A percentile compares a stretch with the other conserved stretches of the same genome.
phyloP scores from a whole-genome alignment of 2,113 vertebrate species.

The Columba janthina region DNA sequence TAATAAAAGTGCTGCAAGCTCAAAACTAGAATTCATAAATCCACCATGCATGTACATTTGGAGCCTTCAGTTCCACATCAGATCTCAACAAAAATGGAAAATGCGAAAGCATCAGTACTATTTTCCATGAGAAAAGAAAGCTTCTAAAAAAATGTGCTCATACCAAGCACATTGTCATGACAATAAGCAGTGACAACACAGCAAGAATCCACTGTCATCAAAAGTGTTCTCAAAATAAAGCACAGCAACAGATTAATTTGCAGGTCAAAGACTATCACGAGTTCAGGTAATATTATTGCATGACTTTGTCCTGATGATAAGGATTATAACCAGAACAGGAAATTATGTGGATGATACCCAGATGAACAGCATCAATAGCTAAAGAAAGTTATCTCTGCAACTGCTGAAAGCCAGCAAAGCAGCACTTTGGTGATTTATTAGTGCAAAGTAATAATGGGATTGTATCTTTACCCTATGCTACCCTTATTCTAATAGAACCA shows the following conservation, averaged over 20 bases:
- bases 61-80: slow-evolving; percentile 26
- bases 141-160: background rate
- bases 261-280: background rate
- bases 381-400: background rate
- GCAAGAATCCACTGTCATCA: background rate
- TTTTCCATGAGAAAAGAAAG: background rate
- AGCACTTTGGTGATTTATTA: background rate
- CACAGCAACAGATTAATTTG: background rate
- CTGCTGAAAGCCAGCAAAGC: background rate
- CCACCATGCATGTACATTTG: background rate
- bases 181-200: background rate
- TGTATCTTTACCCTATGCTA: background rate
- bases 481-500: background rate
- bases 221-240: background rate
- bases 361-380: background rate
- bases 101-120: background rate
- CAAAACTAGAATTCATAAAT: slow-evolving; percentile 4
- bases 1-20: background rate
- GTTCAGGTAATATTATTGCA: background rate
- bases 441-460: background rate
- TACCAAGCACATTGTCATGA: background rate
- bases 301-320: background rate
- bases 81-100: background rate
- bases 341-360: background rate
- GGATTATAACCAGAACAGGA: background rate